Conservation (phyloP, 2,113 vertebrate species). For the Rhizomys pruinosus region DNA sequence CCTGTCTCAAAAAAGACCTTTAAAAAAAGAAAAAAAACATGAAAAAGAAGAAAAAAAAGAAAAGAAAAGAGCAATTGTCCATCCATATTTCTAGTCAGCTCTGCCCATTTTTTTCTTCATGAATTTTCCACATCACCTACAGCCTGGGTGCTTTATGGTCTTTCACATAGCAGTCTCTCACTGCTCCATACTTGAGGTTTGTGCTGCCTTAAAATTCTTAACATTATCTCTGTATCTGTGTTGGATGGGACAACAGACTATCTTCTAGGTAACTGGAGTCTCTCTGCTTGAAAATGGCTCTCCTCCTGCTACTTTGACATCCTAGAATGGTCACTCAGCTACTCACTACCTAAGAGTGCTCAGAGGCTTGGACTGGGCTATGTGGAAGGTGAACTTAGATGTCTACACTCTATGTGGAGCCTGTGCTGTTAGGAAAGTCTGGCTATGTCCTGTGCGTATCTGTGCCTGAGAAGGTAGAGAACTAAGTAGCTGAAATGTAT, state of each 20-base stretch:
- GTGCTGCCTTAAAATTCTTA: not conserved
- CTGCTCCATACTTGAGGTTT: not conserved
- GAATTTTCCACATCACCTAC: not conserved
- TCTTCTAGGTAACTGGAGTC: rapidly evolving
- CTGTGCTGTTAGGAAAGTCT: rapidly evolving
- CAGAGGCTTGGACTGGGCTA: rapidly evolving
- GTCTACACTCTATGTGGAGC: too few species aligned
- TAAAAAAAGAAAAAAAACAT: too few species aligned
- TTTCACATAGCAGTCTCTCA: not conserved
- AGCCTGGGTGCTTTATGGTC: rapidly evolving
- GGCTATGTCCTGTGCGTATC: not conserved
- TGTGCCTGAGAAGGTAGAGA: rapidly evolving
- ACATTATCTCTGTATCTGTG: not conserved
- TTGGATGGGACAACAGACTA: not conserved
- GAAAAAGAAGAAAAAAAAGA: too few species aligned
- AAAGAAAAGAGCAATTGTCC: rapidly evolving
- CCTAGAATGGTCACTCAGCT: not conserved
- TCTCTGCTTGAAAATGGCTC: not conserved
- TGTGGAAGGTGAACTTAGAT: rapidly evolving
- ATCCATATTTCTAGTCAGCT: not conserved
- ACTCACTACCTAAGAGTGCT: not conserved
- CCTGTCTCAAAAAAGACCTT: too few species aligned
- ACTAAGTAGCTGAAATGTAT: not conserved
- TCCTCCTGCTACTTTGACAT: rapidly evolving
- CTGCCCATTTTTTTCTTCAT: not conserved